A percentile compares a stretch with the other conserved stretches of the same genome.
Evolutionary conservation across 2,888 invertebrate species (phyloP).

Genomic region (Cybosia mesomella): DNA sequence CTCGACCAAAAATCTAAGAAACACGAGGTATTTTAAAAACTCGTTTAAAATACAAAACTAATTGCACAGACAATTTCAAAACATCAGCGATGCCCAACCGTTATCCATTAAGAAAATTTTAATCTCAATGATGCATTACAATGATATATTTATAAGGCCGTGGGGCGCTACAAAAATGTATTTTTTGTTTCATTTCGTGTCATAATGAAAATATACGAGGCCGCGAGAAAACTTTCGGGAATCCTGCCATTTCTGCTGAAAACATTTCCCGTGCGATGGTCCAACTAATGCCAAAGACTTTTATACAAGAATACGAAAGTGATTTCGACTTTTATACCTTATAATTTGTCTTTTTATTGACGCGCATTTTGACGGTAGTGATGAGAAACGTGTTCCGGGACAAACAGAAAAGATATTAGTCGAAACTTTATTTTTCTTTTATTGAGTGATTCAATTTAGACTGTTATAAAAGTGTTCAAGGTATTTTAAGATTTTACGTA

Average conservation of each 20-base stretch:
- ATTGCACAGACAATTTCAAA: neutral
- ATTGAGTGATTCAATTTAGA: slow-evolving; percentile 11
- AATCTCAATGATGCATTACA: slow-evolving; percentile 67
- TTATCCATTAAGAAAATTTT: slow-evolving; percentile 52
- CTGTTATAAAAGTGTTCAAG: neutral
- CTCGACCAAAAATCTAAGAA: neutral
- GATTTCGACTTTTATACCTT: slow-evolving; percentile 37
- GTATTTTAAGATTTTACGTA: slow-evolving; percentile 7
- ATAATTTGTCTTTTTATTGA: slow-evolving; percentile 43
- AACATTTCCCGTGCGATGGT: slow-evolving; percentile 42
- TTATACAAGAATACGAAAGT: slow-evolving; percentile 36
- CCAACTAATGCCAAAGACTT: slow-evolving; percentile 50
- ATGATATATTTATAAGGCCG: slow-evolving; percentile 61
- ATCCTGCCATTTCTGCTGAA: slow-evolving; percentile 57
- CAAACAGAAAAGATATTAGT: slow-evolving; percentile 16
- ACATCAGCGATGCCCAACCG: neutral
- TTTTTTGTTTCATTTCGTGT: slow-evolving; percentile 57
- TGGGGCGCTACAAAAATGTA: slow-evolving; percentile 47
- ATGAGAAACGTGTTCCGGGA: slow-evolving; percentile 34
- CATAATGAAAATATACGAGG: slow-evolving; percentile 71
- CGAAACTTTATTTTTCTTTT: slow-evolving; percentile 16
- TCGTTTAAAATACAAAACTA: slow-evolving; percentile 6
- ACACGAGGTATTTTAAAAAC: neutral
- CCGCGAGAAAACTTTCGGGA: slow-evolving; percentile 60
- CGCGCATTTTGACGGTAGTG: slow-evolving; percentile 32